Base-by-base conservation (phyloP, 2,888 invertebrate genomes). In the Eledona agricola region DNA sequence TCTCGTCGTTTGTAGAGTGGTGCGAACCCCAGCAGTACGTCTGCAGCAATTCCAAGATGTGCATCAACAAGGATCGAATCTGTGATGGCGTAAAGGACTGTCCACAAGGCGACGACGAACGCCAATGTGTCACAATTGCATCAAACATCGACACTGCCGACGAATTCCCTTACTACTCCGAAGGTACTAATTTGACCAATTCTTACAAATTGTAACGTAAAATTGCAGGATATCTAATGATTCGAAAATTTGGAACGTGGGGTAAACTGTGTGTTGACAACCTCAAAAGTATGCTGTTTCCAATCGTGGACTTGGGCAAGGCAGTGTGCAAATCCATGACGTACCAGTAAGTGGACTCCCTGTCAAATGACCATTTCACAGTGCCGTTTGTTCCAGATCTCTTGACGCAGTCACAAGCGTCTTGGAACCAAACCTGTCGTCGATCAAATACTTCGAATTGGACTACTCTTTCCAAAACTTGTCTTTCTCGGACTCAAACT, bases 321-420 rank as follows among this genome's bases (percentile, higher is more conserved):
- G 87, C 89, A 0, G 87, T 90, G 1, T 90, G 90, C 74, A 83
- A 84, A 66, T 84, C 88, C 1, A 84, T 89, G 78, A 89, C 89
- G 6, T 90, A 85, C 72, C 82, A 83, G 89, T 89, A 75, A 81
- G 82, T 58, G 10, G 6, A 15, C 4, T 17, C 4, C 17, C 20
- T 15, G 19, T 42, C 29, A 10, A 26, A 34, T 35, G 37, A 16
- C n/a, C 16, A 37, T 19, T 7, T 34, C 9, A 9, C 11, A 20
- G 20, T 7, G 15, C 20, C 7, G 3, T 31, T 42, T 17, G 1
- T 63, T 64, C 50, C 29, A 71, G 71, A 32, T 63, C 60, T 20
- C 52, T 69, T 49, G 55, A 65, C 22, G 55, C 58, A 3, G 63
- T 69, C 15, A 53, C 59, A 51, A 60, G 50, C 13, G 7, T 40